Base-by-base conservation (phyloP, 2,797 vertebrate species). In the Discoglossus pictus region DNA sequence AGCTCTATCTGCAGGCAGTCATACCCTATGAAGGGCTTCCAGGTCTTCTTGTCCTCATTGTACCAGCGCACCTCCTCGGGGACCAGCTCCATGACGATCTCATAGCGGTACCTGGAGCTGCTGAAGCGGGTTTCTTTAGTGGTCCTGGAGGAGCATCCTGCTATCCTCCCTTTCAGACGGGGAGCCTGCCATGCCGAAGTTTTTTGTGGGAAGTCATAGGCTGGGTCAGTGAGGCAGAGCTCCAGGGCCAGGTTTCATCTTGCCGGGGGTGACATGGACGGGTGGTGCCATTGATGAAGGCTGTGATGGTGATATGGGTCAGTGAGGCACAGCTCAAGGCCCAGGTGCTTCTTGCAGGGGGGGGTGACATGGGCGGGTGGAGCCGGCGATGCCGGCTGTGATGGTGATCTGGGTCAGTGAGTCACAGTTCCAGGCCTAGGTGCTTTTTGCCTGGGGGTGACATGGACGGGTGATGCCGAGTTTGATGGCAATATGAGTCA, bases 51-150 rank as follows among this genome's bases (percentile, higher is more conserved):
- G 79, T 96, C 95, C 79, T 98, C 95, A 62, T 92, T 92, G 76
- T 93, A 98, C 97, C 97, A 99, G 25, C 97, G 90, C 34, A 97
- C 94, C 84, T 94, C 94, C 88, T 97, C 94, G 0, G 94, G 90
- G 7, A 93, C 93, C 80, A 98, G 89, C 80, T 97, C 94, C 16
- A 92, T 90, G 50, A 98, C 94, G 17, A 94, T 83, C 74, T 95
- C 93, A 76, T 92, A 93, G 27, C 90, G 88, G 69, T 91, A 88
- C 27, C 91, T 82, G 74, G 90, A 85, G 61, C 88, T 84, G 74
- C 79, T 83, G 53, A 88, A 82, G 38, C 88, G 35, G 20, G 77
- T 84, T 80, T 89, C 64, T 6, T 90, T 85, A 76, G 81, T 81
- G 82, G 31, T 88, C 89, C 17, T 63, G 76, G 31, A 62, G 65